Evolutionary conservation across 64 coral and sea anemone genomes (phyloP).

Genomic region (Catalaphyllia jardinei): DNA sequence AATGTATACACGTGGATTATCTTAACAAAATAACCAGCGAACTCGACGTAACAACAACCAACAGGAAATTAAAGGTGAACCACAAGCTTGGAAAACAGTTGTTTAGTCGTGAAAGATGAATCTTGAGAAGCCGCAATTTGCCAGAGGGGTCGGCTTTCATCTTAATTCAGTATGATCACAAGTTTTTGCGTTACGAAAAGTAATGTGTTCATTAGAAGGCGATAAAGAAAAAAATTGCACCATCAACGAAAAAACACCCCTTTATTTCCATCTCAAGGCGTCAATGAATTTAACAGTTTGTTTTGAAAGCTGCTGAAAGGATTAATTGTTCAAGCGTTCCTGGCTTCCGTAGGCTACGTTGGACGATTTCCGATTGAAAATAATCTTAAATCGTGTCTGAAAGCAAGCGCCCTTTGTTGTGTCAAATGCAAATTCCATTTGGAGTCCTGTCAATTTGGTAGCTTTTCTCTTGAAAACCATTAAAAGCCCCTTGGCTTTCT

Average conservation of each 20-base stretch:
- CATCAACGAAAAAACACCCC: neutral
- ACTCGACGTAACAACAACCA: neutral
- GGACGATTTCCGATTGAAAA: slow-evolving; percentile 15
- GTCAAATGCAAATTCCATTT: neutral
- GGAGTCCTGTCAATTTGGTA: slow-evolving; percentile 17
- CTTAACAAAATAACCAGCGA: neutral
- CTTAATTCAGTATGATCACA: neutral
- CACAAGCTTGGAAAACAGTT: neutral
- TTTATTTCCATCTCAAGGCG: slow-evolving; percentile 4
- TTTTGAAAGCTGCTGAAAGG: slow-evolving; percentile 11
- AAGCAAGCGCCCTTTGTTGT: neutral
- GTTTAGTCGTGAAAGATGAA: neutral
- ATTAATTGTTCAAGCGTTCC: slow-evolving; percentile 2
- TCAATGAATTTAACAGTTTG: slow-evolving; percentile 13
- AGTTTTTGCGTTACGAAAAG: neutral
- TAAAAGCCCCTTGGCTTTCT: neutral
- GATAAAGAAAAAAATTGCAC: neutral
- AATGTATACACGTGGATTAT: neutral
- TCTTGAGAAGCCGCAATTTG: slow-evolving; percentile 19
- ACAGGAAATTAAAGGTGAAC: slow-evolving; percentile 24
- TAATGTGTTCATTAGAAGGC: no score
- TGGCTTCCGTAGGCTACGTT: neutral
- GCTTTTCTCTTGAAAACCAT: neutral
- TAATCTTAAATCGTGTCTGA: slow-evolving; percentile 8
- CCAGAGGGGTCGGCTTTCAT: slow-evolving; percentile 5